Evolutionary conservation across 2,113 vertebrate genomes (phyloP).

Genomic region (Ptychochromis oligacanthus): DNA sequence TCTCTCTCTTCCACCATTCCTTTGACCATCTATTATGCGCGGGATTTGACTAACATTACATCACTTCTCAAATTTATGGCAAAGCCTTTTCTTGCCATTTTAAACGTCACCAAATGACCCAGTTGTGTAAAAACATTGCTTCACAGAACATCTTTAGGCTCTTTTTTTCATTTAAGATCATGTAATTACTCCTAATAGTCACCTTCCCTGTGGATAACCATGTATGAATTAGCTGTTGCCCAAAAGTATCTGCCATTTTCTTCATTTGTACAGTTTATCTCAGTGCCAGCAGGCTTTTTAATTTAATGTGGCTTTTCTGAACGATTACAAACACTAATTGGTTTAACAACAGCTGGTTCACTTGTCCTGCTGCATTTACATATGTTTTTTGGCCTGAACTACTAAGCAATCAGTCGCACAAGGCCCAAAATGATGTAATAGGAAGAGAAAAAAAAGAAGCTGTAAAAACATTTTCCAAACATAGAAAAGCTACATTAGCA

Average conservation of each 20-base stretch:
- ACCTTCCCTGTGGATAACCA: neutral
- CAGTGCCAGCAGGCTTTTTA: neutral
- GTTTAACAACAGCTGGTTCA: neutral
- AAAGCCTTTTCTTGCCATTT: neutral
- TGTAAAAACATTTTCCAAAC: neutral
- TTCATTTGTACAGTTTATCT: neutral
- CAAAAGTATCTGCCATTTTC: neutral
- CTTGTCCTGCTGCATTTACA: neutral
- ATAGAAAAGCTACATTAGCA: neutral
- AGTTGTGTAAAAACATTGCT: neutral
- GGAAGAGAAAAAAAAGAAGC: neutral
- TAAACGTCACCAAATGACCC: too few species aligned
- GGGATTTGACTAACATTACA: neutral
- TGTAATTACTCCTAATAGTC: neutral
- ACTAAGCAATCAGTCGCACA: neutral
- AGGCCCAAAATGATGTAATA: slow-evolving; percentile 12
- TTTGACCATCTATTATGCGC: fast-evolving
- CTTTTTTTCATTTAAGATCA: neutral
- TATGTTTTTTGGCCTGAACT: neutral
- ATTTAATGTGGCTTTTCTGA: neutral
- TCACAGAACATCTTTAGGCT: neutral
- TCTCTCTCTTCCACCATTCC: too few species aligned
- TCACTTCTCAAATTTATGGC: neutral
- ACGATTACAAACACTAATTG: neutral
- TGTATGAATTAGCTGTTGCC: neutral